Percentiles rank a stretch among this genome's conserved stretches.
Evolutionary conservation across 2,113 vertebrate species (phyloP).

Genomic region (Ia io): DNA sequence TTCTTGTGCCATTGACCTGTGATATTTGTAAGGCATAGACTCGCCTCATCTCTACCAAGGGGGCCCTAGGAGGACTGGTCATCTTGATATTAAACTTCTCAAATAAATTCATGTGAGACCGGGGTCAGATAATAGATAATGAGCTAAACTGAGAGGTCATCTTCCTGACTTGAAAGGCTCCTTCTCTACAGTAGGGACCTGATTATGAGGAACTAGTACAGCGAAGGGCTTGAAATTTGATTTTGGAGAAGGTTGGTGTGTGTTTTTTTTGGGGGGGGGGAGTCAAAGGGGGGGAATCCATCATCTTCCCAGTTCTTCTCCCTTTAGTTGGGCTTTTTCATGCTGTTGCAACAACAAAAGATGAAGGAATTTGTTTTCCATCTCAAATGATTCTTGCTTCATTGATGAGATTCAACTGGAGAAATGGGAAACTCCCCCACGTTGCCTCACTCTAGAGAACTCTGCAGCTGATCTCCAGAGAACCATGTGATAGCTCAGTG

Average conservation of each 20-base stretch:
- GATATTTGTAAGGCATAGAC: slow-evolving; percentile 48
- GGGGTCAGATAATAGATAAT: slow-evolving; percentile 45
- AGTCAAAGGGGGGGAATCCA: rapidly evolving
- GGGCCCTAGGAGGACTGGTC: background rate
- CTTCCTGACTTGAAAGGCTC: background rate
- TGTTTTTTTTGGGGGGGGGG: no score
- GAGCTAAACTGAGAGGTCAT: slow-evolving; percentile 20
- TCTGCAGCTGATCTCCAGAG: slow-evolving; percentile 40
- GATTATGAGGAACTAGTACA: background rate
- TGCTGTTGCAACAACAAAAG: background rate
- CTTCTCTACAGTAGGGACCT: slow-evolving; percentile 35
- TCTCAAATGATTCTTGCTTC: background rate
- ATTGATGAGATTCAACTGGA: slow-evolving; percentile 15
- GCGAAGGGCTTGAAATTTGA: background rate
- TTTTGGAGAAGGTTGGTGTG: background rate
- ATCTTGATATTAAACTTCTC: slow-evolving; percentile 5
- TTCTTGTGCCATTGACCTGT: slow-evolving; percentile 54
- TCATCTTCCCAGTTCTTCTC: background rate
- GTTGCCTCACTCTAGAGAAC: slow-evolving; percentile 29
- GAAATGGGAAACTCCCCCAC: slow-evolving; percentile 48
- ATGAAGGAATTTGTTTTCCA: slow-evolving; percentile 10
- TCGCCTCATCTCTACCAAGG: slow-evolving; percentile 8
- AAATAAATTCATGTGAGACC: slow-evolving; percentile 44
- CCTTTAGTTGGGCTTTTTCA: background rate
- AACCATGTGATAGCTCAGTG: background rate